A percentile compares a stretch with the other conserved stretches of the same genome.
Conservation (phyloP, 2,888 invertebrate genomes). For the Drosophila rellima region DNA sequence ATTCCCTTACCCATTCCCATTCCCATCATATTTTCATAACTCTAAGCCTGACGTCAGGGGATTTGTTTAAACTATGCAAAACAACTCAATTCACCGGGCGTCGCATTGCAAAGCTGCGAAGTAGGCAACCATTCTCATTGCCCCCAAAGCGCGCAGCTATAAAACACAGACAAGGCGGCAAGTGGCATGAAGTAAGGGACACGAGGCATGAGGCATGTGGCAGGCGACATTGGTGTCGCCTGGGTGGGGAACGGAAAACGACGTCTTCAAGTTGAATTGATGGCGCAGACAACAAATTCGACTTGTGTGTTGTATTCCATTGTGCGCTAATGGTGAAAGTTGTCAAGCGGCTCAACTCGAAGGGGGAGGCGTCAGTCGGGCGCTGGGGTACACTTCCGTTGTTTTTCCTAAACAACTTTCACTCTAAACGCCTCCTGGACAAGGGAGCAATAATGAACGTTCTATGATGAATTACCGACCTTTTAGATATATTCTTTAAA, state of each 20-base stretch:
- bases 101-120: conserved; percentile 49
- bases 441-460: conserved; percentile 43
- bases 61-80: conserved; percentile 78
- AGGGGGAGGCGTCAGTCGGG: conserved; percentile 14
- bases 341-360: conserved; percentile 66
- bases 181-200: conserved; percentile 5
- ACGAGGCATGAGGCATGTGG: not conserved
- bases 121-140: conserved; percentile 75
- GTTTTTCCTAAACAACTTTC: conserved; percentile 74
- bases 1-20: not conserved
- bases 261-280: conserved; percentile 79
- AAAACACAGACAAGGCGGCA: conserved; percentile 72
- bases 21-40: conserved; percentile 72
- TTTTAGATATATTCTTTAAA: not conserved
- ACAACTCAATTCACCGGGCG: conserved; percentile 63
- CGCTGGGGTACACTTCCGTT: conserved; percentile 67
- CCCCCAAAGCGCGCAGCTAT: conserved; percentile 79
- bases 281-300: conserved; percentile 81
- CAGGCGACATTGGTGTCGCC: conserved; percentile 21
- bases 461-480: conserved; percentile 18
- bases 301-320: conserved; percentile 72
- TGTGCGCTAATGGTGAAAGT: conserved; percentile 81
- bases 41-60: conserved; percentile 58
- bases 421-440: conserved; percentile 49
- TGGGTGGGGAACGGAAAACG: conserved; percentile 39